phyloP scores from a whole-genome alignment of 2,113 vertebrate species.

The Tupaia chinensis region DNA sequence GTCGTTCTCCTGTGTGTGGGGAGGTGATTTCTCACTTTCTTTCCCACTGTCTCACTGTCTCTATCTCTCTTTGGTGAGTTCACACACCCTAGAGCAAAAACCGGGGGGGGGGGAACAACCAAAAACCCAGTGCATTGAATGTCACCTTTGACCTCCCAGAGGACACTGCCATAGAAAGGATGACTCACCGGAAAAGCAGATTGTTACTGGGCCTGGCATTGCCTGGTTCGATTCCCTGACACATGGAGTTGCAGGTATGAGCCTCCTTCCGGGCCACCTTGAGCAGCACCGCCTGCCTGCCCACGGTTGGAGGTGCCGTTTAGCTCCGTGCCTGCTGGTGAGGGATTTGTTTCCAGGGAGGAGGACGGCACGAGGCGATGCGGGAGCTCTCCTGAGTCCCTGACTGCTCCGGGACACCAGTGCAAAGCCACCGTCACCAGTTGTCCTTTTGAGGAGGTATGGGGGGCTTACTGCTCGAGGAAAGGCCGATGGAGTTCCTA shows the following conservation, averaged over 20 bases:
- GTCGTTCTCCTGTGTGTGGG: too few relatives aligned
- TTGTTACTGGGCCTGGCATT: neutral
- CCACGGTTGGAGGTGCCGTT: neutral
- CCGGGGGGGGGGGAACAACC: too few relatives aligned
- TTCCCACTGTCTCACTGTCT: too few relatives aligned
- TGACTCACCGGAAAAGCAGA: neutral
- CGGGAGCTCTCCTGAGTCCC: neutral
- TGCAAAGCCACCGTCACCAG: neutral
- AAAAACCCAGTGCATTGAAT: neutral
- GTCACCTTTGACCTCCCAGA: neutral
- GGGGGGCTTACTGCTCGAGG: neutral
- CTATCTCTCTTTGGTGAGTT: too few relatives aligned
- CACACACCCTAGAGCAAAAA: too few relatives aligned
- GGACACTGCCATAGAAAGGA: neutral
- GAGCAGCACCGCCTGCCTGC: neutral
- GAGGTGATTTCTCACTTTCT: too few relatives aligned
- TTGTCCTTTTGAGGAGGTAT: neutral
- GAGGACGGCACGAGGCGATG: conserved; percentile 36
- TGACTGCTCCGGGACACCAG: neutral
- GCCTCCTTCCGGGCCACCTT: neutral
- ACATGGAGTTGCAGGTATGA: neutral
- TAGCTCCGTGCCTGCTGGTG: neutral
- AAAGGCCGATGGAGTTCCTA: neutral
- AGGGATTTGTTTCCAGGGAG: neutral
- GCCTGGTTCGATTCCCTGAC: neutral